Conservation (phyloP, 2,113 vertebrate species). For the Argyrosomus japonicus region DNA sequence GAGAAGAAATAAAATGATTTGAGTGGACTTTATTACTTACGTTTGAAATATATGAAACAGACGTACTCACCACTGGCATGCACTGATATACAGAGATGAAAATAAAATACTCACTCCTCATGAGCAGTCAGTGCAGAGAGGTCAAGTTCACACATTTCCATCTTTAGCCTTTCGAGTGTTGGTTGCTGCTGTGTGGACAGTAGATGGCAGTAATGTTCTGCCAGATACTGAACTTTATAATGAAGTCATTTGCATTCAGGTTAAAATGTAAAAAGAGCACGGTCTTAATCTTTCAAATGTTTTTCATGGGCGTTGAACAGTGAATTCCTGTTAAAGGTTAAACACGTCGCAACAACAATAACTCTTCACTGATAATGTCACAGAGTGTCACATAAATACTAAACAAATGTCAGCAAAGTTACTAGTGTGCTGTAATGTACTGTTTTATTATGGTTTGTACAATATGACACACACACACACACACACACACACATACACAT, state of each 20-base stretch:
- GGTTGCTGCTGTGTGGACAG: not conserved
- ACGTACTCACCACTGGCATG: not conserved
- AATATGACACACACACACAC: slow-evolving; percentile 3
- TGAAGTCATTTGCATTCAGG: not conserved
- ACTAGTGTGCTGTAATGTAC: not conserved
- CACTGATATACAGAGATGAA: not conserved
- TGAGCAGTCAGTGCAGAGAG: not conserved
- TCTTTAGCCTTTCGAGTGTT: not conserved
- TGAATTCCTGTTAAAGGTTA: not conserved
- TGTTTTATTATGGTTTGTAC: not conserved
- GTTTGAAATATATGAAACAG: not conserved
- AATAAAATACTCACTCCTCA: not conserved
- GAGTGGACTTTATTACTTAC: not conserved
- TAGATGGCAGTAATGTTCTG: slow-evolving; percentile 27
- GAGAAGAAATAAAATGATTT: not conserved
- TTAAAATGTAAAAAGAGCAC: not conserved
- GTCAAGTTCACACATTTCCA: not conserved
- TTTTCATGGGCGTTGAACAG: not conserved
- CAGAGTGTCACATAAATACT: not conserved
- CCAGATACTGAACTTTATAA: not conserved
- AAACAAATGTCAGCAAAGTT: not conserved
- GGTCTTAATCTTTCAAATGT: not conserved
- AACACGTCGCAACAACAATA: not conserved
- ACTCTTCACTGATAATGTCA: not conserved
- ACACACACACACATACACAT: not conserved